Percentiles rank a stretch among this genome's conserved stretches.
Evolutionary conservation across 1,140 invertebrate genomes (phyloP).

Genomic region (Bombus consobrinus): DNA sequence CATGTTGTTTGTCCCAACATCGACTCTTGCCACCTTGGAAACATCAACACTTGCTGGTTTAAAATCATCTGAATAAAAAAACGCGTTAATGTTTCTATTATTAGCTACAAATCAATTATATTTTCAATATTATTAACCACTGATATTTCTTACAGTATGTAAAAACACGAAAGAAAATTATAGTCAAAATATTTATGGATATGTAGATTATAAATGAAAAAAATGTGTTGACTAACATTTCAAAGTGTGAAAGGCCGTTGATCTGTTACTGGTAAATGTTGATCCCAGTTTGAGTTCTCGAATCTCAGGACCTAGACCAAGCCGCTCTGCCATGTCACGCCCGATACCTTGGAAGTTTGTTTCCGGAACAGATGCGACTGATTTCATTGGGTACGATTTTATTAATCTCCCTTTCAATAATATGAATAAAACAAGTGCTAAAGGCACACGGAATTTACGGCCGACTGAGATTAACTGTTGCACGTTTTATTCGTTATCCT

Average conservation of each 20-base stretch:
- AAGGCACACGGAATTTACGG: background rate
- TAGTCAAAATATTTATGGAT: background rate
- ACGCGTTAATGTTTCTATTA: background rate
- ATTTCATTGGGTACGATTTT: slow-evolving; percentile 27
- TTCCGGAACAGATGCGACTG: slow-evolving; percentile 39
- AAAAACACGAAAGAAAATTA: background rate
- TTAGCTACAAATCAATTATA: background rate
- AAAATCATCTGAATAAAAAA: slow-evolving; percentile 93
- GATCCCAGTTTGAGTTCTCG: slow-evolving; percentile 92
- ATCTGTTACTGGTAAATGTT: slow-evolving; percentile 89
- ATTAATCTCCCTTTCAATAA: background rate
- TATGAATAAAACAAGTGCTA: background rate
- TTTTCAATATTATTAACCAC: background rate
- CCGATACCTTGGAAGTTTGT: slow-evolving; percentile 54
- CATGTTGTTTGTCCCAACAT: slow-evolving; percentile 94
- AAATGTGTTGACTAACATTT: slow-evolving; percentile 88
- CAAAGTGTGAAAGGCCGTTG: slow-evolving; percentile 91
- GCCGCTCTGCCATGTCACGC: slow-evolving; percentile 87
- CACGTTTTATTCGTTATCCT: slow-evolving; percentile 5
- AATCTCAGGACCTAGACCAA: slow-evolving; percentile 89
- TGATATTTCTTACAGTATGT: background rate
- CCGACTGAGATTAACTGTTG: background rate
- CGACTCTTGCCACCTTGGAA: slow-evolving; percentile 93
- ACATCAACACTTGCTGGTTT: slow-evolving; percentile 98
- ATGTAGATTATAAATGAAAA: slow-evolving; percentile 14